These are phyloP conservation scores for Limenitis camilla DNA, from an alignment of 2,888 invertebrate genomes.

Conservation along the genomic window DNA sequence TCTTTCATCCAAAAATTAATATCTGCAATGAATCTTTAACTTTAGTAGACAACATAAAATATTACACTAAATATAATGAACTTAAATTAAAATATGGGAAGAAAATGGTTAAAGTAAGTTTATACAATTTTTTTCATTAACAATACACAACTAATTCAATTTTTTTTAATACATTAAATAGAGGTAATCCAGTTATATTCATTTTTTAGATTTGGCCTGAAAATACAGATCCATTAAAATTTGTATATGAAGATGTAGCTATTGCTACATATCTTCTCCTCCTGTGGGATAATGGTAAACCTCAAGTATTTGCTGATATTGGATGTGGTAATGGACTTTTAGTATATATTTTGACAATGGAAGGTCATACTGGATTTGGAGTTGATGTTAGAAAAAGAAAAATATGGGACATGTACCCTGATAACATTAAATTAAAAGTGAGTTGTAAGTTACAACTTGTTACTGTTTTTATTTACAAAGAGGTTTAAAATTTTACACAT, in stretches of 20 bases:
- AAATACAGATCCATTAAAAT: conserved; percentile 94
- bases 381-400: conserved; percentile 89
- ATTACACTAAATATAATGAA: conserved; percentile 80
- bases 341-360: conserved; percentile 87
- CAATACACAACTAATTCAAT: neutral
- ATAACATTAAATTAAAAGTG: conserved; percentile 78
- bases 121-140: neutral
- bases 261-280: conserved; percentile 91
- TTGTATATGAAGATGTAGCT: conserved; percentile 96
- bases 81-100: conserved; percentile 87
- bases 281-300: conserved; percentile 79
- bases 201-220: conserved; percentile 88
- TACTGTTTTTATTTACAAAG: neutral
- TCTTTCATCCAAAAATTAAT: conserved; percentile 28
- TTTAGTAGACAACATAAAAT: conserved; percentile 79
- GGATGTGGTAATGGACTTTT: conserved; percentile 98
- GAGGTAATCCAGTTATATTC: neutral
- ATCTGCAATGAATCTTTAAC: conserved; percentile 74
- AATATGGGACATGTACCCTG: conserved; percentile 89
- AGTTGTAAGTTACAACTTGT: conserved; percentile 18
- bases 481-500: no score
- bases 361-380: conserved; percentile 88
- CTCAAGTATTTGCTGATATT: conserved; percentile 88
- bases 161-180: neutral
- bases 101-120: conserved; percentile 78